Conservation (phyloP, 1,140 invertebrate species). For the Aethina tumida region DNA sequence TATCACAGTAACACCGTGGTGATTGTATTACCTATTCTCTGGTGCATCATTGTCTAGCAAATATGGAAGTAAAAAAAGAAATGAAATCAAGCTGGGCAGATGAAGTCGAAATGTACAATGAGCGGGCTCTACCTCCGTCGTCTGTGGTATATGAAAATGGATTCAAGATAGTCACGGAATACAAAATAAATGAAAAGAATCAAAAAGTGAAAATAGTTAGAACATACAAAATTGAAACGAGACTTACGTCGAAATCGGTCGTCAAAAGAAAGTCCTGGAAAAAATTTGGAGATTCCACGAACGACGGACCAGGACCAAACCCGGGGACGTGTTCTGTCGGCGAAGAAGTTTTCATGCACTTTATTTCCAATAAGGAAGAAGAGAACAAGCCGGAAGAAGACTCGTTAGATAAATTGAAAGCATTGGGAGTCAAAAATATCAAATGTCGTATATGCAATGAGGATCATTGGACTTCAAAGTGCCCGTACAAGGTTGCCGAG, state of each 20-base stretch:
- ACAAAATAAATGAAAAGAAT: constrained; percentile 81
- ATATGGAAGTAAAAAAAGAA: too few relatives aligned
- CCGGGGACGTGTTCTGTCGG: constrained; percentile 90
- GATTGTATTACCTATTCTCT: too few relatives aligned
- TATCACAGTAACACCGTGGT: too few relatives aligned
- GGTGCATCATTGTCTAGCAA: too few relatives aligned
- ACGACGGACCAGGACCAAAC: constrained; percentile 91
- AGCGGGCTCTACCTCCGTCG: constrained; percentile 63
- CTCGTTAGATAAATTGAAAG: constrained; percentile 64
- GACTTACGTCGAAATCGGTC: constrained; percentile 85
- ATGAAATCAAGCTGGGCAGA: constrained; percentile 86
- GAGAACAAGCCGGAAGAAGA: constrained; percentile 76
- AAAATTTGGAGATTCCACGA: constrained; percentile 86
- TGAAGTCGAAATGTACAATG: constrained; percentile 79
- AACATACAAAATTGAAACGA: constrained; percentile 85
- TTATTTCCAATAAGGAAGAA: constrained; percentile 78
- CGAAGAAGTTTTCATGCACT: constrained; percentile 95
- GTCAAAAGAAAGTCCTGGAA: constrained; percentile 85
- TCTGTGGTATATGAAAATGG: constrained; percentile 74
- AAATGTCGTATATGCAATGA: constrained; percentile 92
- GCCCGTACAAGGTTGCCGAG: constrained; percentile 89
- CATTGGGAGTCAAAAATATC: constrained; percentile 60
- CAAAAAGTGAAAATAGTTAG: constrained; percentile 81
- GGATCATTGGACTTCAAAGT: constrained; percentile 97
- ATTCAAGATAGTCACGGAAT: constrained; percentile 86